phyloP scores from a whole-genome alignment of 2,888 invertebrate species.

The Drosophila prostipennis region DNA sequence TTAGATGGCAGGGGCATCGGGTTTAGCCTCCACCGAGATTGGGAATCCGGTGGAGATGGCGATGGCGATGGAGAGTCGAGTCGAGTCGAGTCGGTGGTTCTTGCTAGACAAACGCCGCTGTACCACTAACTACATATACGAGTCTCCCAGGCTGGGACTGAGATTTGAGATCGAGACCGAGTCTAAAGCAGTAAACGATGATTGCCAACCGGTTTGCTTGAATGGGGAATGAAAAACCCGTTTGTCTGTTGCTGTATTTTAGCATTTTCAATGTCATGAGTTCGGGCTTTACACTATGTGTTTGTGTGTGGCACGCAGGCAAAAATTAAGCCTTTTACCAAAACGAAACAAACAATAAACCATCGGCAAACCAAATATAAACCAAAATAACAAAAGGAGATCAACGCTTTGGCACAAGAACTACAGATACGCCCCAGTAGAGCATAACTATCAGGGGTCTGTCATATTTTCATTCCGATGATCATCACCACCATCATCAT shows the following conservation, averaged over 20 bases:
- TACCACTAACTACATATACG: not conserved
- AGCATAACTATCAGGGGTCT: conserved; percentile 43
- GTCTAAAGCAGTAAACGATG: conserved; percentile 43
- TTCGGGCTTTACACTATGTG: conserved; percentile 21
- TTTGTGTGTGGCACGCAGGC: conserved; percentile 6
- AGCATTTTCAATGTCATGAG: conserved; percentile 73
- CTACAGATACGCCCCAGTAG: conserved; percentile 34
- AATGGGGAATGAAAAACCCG: conserved; percentile 56
- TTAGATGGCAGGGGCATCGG: conserved; percentile 48
- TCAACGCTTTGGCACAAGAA: conserved; percentile 23
- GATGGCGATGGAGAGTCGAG: not conserved
- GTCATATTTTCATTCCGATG: conserved; percentile 21
- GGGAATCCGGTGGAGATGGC: conserved; percentile 7
- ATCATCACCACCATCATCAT: conserved; percentile 5
- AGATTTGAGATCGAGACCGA: conserved; percentile 22
- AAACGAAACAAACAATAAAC: conserved; percentile 29
- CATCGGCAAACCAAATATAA: conserved; percentile 8
- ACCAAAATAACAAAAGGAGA: conserved; percentile 22
- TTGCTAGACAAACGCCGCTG: conserved; percentile 34
- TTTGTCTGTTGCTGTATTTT: conserved; percentile 58
- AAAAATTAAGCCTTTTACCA: conserved; percentile 32
- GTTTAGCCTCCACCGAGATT: conserved; percentile 29
- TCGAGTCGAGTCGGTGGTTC: conserved; percentile 18
- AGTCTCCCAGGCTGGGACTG: conserved; percentile 21
- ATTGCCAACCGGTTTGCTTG: conserved; percentile 68